Evolutionary conservation across 2,113 vertebrate genomes (phyloP), one percentile per base, ranked within the genome.

Genomic region (Lynx canadensis): DNA sequence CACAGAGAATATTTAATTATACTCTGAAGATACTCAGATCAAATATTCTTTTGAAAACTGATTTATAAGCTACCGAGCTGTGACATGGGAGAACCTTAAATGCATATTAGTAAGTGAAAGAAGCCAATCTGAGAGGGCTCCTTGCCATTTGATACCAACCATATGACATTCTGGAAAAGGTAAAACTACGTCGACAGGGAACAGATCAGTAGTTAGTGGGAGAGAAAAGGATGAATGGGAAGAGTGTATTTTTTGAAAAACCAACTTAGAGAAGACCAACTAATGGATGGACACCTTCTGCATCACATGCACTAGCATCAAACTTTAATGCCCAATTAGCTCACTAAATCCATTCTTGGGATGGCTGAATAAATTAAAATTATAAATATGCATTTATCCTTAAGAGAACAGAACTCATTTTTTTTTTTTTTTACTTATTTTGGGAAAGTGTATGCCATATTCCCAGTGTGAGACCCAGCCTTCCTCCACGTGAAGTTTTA

Each of bases 31-130:
- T 48, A 52, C 41, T 71, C 4, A 13, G n/a, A 38, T 83, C 18
- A 94, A 88, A 88, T 71, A 66, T 55, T 38, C 57, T 36, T 79
- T 73, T 83, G 36, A 95, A 93, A 96, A 71, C 18, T 15, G 16
- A 94, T 68, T 89, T 63, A 4, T 3, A 88, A 69, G 19, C 41
- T 52, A 63, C 36, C 29, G 45, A 85, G 63, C 7, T 52, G 79
- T 65, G 84, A 41, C 48, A 38, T 0, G 12, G 73, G 33, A 33
- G 63, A 27, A 63, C 1, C 78, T 52, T 76, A 65, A 74, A 57
- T 48, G 66, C 33, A 57, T 13, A 36, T 60, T 19, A 68, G 31
- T 18, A 89, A 74, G 4, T 45, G 45, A 45, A 76, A 41, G 78
- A 60, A 27, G 71, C 16, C 50, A 7, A 2, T 50, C 38, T 69